Evolutionary conservation across 1,140 invertebrate species (phyloP).

Genomic region (Dinoponera quadriceps): DNA sequence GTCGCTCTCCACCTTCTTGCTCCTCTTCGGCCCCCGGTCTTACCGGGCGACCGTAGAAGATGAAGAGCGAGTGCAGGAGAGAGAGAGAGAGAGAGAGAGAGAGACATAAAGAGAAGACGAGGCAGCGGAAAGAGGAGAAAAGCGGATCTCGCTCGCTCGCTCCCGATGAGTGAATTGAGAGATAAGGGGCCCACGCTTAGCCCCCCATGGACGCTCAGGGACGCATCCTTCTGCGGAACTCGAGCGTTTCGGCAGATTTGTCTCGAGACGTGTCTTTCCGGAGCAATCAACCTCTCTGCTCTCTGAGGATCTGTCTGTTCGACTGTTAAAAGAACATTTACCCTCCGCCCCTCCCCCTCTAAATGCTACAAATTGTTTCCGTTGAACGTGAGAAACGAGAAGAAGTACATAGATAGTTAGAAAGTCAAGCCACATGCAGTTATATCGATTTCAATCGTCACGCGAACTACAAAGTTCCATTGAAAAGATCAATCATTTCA

Average conservation of each 20-base stretch:
- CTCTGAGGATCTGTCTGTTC: background rate
- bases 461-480: background rate
- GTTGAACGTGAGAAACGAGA: too few species aligned
- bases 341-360: too few species aligned
- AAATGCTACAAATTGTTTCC: too few species aligned
- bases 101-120: slow-evolving; percentile 28
- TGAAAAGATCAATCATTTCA: too few species aligned
- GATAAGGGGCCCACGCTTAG: slow-evolving; percentile 81
- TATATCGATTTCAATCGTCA: slow-evolving; percentile 6
- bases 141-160: slow-evolving; percentile 58
- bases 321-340: background rate
- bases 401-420: too few species aligned
- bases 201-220: slow-evolving; percentile 67
- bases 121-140: slow-evolving; percentile 26
- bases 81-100: slow-evolving; percentile 44
- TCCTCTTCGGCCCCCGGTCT: slow-evolving; percentile 10
- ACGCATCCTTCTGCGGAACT: slow-evolving; percentile 66
- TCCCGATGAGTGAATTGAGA: slow-evolving; percentile 81
- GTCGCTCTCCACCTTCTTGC: slow-evolving; percentile 42
- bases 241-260: background rate
- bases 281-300: background rate
- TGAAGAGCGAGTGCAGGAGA: slow-evolving; percentile 25
- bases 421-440: background rate
- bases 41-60: slow-evolving; percentile 25
- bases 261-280: background rate